Conservation (phyloP, 2,113 vertebrate species). For the Rana temporaria region DNA sequence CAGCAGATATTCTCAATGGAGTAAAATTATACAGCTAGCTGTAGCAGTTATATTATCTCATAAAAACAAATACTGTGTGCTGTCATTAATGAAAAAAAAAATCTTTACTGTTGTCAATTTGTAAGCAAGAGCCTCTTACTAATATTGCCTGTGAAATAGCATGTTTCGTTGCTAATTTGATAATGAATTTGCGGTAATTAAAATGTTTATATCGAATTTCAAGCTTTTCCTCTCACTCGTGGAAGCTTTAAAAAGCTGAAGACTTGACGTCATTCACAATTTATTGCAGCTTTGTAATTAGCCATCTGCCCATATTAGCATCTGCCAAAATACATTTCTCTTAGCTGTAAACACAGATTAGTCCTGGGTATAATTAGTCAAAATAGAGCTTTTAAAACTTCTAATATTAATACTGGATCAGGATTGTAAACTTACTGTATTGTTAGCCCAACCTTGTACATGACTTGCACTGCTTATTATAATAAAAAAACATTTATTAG, state of each 20-base stretch:
- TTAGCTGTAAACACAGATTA: conserved; percentile 53
- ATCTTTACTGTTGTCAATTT: neutral
- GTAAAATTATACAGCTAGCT: neutral
- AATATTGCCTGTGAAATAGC: conserved; percentile 21
- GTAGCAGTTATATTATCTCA: neutral
- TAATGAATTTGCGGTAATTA: conserved; percentile 45
- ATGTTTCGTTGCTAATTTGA: conserved; percentile 37
- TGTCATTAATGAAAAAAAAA: neutral
- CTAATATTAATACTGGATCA: conserved; percentile 11
- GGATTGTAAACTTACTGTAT: conserved; percentile 15
- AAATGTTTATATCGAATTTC: conserved; percentile 51
- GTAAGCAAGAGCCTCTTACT: neutral
- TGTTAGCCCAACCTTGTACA: neutral
- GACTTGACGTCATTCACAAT: conserved; percentile 50
- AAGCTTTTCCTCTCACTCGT: conserved; percentile 34
- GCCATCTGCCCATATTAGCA: conserved; percentile 46
- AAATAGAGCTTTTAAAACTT: conserved; percentile 38
- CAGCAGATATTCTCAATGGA: too few species aligned
- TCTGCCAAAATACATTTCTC: conserved; percentile 50
- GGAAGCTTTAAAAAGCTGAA: conserved; percentile 45
- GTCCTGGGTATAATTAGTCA: conserved; percentile 31
- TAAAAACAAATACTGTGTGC: neutral
- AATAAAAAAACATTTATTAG: too few species aligned
- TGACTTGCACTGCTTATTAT: too few species aligned
- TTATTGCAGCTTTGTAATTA: conserved; percentile 50